These are phyloP conservation scores for Syrista parreyssii DNA, from an alignment of 2,888 invertebrate species.

Conservation along the genomic window DNA sequence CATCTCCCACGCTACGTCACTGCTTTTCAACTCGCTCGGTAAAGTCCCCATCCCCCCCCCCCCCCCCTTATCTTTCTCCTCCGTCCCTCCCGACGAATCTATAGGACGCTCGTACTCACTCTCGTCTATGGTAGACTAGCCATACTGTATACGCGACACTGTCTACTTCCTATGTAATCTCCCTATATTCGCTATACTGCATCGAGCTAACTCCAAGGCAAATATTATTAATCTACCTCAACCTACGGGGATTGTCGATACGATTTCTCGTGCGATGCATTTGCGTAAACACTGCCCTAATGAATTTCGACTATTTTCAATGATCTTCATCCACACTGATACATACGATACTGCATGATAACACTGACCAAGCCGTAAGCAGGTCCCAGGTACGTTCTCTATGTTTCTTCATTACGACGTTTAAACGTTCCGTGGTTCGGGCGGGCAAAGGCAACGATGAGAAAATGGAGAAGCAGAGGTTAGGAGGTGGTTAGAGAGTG, in stretches of 20 bases:
- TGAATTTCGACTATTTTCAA: too few species aligned
- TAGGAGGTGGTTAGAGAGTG: constrained; percentile 21
- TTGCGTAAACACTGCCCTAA: too few species aligned
- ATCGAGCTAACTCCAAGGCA: too few species aligned
- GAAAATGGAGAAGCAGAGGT: constrained; percentile 24
- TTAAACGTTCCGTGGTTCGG: constrained; percentile 18
- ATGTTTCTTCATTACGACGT: constrained; percentile 47
- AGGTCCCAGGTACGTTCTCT: constrained; percentile 23
- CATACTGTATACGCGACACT: background rate
- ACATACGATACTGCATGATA: background rate
- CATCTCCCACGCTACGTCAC: background rate
- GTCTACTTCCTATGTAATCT: background rate
- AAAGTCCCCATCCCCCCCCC: too few species aligned
- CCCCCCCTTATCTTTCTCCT: too few species aligned
- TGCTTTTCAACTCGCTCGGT: background rate
- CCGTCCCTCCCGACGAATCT: background rate
- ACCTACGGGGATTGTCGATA: too few species aligned
- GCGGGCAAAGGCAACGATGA: constrained; percentile 18
- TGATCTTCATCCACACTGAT: too few species aligned
- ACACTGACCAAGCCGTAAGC: background rate
- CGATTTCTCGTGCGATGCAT: too few species aligned
- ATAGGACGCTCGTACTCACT: background rate
- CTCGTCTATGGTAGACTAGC: background rate
- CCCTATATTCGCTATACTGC: too few species aligned
- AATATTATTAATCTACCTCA: too few species aligned